Percentiles rank a stretch among this genome's conserved stretches.
phyloP scores from a whole-genome alignment of 2,797 vertebrate genomes.

The Fundulus diaphanus region DNA sequence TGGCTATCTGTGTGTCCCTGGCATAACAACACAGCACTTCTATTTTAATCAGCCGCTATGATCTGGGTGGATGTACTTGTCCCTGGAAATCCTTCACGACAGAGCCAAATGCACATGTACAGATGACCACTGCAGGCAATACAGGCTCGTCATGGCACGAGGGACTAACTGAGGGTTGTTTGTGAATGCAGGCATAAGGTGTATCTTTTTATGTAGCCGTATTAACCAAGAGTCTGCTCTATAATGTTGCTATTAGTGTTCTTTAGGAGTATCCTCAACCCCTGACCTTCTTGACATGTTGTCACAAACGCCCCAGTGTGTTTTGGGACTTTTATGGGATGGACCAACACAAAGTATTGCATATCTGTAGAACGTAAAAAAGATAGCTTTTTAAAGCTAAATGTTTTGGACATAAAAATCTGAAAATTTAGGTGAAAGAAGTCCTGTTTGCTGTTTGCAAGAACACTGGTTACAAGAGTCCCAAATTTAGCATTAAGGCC shows the following conservation, averaged over 20 bases:
- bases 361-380: too few relatives aligned
- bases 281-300: background rate
- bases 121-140: slow-evolving; percentile 64
- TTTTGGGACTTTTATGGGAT: background rate
- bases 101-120: slow-evolving; percentile 53
- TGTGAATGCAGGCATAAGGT: slow-evolving; percentile 33
- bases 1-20: slow-evolving; percentile 51
- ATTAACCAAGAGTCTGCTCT: slow-evolving; percentile 23
- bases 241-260: background rate
- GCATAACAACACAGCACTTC: slow-evolving; percentile 72
- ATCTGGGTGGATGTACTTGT: slow-evolving; percentile 73
- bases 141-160: slow-evolving; percentile 21
- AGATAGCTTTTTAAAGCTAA: background rate
- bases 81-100: slow-evolving; percentile 74
- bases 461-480: background rate
- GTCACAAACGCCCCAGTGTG: background rate
- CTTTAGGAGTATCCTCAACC: background rate
- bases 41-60: slow-evolving; percentile 74
- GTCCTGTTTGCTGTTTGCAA: background rate
- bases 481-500: background rate
- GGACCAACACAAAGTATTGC: background rate
- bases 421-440: background rate
- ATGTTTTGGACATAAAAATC: background rate
- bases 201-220: slow-evolving; percentile 10
- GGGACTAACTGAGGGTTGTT: slow-evolving; percentile 21